Evolutionary conservation across 2,888 invertebrate species (phyloP).

Genomic region (Sepioteuthis lessoniana): DNA sequence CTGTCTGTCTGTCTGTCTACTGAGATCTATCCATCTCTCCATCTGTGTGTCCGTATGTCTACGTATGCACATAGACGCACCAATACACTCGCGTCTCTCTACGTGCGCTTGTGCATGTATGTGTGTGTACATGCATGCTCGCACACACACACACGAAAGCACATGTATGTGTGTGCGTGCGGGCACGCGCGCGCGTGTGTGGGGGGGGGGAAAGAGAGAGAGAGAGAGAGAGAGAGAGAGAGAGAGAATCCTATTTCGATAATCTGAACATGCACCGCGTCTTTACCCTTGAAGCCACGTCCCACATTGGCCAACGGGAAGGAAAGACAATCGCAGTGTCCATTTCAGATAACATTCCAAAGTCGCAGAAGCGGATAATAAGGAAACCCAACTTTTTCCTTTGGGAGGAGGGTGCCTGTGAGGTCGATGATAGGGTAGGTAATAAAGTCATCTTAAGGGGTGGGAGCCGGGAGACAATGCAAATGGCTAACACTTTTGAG

Average conservation of each 20-base stretch:
- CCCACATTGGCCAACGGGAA: neutral
- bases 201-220: too few species aligned
- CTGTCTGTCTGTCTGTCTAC: neutral
- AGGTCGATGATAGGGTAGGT: neutral
- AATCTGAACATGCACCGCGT: too few species aligned
- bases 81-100: too few species aligned
- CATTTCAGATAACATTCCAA: conserved; percentile 10
- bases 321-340: neutral
- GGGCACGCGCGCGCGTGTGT: too few species aligned
- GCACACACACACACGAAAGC: too few species aligned
- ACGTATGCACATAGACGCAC: too few species aligned
- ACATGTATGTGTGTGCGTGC: too few species aligned
- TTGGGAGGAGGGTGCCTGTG: neutral
- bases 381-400: conserved; percentile 21
- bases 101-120: neutral
- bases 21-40: too few species aligned
- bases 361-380: conserved; percentile 23
- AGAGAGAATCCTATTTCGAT: neutral
- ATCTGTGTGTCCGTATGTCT: neutral
- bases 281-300: neutral
- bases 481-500: neutral
- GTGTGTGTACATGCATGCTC: neutral
- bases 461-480: neutral
- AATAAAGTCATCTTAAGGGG: neutral
- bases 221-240: too few species aligned